phyloP scores from a whole-genome alignment of 2,888 invertebrate genomes.

The Synanthedon myopaeformis region DNA sequence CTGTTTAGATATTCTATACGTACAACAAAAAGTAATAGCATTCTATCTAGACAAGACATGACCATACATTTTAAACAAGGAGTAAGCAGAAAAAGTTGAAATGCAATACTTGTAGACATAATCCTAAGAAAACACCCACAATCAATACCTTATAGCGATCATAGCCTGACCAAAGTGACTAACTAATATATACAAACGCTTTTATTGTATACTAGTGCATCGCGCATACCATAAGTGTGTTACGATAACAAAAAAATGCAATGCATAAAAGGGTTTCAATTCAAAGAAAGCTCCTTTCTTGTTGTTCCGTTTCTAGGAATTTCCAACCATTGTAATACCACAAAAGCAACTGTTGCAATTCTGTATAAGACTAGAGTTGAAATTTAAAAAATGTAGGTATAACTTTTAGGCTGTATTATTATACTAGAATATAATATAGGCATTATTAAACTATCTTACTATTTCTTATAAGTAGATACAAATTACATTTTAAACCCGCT shows the following conservation, averaged over 20 bases:
- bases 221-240: neutral
- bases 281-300: neutral
- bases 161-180: neutral
- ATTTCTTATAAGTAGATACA: too few species aligned
- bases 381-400: too few species aligned
- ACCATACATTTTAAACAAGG: neutral
- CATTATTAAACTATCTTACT: too few species aligned
- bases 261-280: neutral
- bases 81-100: neutral
- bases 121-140: neutral
- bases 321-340: neutral
- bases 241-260: neutral
- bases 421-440: too few species aligned
- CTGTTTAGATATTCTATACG: too few species aligned
- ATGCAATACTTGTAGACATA: neutral
- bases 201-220: neutral
- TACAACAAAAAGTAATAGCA: too few species aligned
- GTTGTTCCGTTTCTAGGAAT: neutral
- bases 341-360: too few species aligned
- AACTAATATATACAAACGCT: neutral
- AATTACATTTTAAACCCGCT: too few species aligned
- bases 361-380: too few species aligned
- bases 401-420: too few species aligned
- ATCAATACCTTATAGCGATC: neutral
- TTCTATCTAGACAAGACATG: too few species aligned